Evolutionary conservation across 2,888 invertebrate genomes (phyloP).

Genomic region (Onchidella celtica): DNA sequence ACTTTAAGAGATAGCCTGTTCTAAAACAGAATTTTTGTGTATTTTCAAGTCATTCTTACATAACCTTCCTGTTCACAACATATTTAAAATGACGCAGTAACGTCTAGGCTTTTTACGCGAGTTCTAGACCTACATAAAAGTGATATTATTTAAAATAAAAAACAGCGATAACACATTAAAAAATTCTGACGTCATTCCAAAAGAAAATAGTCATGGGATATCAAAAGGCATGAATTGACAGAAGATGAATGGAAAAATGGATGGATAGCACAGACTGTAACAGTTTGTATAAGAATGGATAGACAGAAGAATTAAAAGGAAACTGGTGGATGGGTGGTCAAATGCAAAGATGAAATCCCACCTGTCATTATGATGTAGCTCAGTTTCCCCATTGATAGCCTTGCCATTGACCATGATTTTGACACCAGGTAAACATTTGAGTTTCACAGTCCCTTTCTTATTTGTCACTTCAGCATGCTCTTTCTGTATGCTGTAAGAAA

Average conservation of each 20-base stretch:
- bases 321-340: not conserved
- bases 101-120: too few species aligned
- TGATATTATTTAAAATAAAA: too few species aligned
- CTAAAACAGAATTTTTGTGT: too few species aligned
- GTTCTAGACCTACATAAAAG: too few species aligned
- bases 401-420: conserved; percentile 76
- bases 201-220: too few species aligned
- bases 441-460: conserved; percentile 68
- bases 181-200: too few species aligned
- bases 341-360: conserved; percentile 37
- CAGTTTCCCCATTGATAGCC: conserved; percentile 63
- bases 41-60: too few species aligned
- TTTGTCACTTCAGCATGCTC: conserved; percentile 74
- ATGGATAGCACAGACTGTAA: too few species aligned
- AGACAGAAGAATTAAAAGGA: not conserved
- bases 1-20: too few species aligned
- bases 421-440: conserved; percentile 66
- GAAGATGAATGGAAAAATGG: not conserved
- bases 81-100: too few species aligned
- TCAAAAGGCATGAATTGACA: not conserved
- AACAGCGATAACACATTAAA: too few species aligned
- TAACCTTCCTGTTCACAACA: too few species aligned
- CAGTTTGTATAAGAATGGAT: not conserved
- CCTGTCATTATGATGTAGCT: conserved; percentile 76
- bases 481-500: conserved; percentile 70